phyloP scores from a whole-genome alignment of 2,113 vertebrate genomes.

The Vireo altiloquus region DNA sequence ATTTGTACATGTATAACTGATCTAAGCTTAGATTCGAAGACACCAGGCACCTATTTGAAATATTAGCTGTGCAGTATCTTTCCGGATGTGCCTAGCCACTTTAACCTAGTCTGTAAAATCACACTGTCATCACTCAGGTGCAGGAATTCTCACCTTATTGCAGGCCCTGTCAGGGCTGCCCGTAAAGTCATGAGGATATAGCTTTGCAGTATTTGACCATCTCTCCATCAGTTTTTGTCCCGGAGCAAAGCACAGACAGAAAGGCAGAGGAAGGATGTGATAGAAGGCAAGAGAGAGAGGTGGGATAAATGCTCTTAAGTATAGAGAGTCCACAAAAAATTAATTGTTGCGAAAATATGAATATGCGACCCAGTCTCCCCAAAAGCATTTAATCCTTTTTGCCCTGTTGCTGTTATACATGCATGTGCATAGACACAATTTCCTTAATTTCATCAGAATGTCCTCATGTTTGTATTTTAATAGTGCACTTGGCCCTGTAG shows the following conservation, averaged over 20 bases:
- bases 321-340: background rate
- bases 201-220: background rate
- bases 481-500: background rate
- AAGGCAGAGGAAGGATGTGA: fast-evolving
- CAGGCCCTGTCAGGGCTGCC: background rate
- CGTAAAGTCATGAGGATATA: background rate
- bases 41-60: background rate
- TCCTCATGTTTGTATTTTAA: background rate
- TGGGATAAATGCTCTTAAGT: background rate
- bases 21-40: background rate
- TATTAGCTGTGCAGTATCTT: background rate
- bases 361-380: background rate
- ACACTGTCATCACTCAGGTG: background rate
- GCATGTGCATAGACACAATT: background rate
- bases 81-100: background rate
- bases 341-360: background rate
- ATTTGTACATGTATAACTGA: background rate
- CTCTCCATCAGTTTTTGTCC: background rate
- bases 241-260: background rate
- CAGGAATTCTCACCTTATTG: background rate
- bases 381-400: background rate
- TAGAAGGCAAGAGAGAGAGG: background rate
- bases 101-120: background rate
- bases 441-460: background rate
- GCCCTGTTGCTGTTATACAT: background rate